Base-by-base conservation (phyloP, 2,797 vertebrate genomes). In the Acanthurus lineatus region DNA sequence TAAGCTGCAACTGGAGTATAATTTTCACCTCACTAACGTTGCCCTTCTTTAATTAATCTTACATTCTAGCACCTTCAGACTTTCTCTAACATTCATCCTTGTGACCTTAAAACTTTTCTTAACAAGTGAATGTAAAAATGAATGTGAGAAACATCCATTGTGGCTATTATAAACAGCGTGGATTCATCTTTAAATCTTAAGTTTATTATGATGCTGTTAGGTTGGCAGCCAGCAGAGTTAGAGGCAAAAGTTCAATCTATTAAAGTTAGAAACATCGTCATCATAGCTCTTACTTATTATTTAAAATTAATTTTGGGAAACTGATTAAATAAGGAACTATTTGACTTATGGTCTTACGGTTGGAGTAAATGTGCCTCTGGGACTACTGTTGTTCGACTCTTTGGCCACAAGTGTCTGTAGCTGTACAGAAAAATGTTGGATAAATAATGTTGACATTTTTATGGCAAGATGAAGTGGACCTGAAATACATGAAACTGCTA, bases 1-100 rank as follows among this genome's bases (percentile, higher is more conserved):
- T 90, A 80, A 87, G 69, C 40, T 71, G 60, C 42, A 14, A 45
- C 74, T 69, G 66, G 57, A 76, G 57, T 9, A 52, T 17, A 82
- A 44, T 80, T 81, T 73, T 74, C 19, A 49, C 68, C 64, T 69
- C 66, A 76, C 53, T 81, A 49, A 40, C 69, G 44, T 52, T 73
- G 28, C 52, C 65, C 47, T 70, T 76, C 44, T 63, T 12, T 58
- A 42, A 76, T 69, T 42, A 75, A 17, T 45, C 52, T 8, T 32
- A 2, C 16, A 65, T 38, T 38, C 22, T 1, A 53, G 20, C 35
- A 42, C 16, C 40, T 53, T 42, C 20, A 73, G 44, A 54, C 19
- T 14, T 11, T 14, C 11, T 14, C 42, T 44, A 3, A 5, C 42
- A 44, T 14, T 11, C 42, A 44, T 14, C 10, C 42, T 44, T 44